phyloP scores from a whole-genome alignment of 2,113 vertebrate species.

The Psittacara wagleri region DNA sequence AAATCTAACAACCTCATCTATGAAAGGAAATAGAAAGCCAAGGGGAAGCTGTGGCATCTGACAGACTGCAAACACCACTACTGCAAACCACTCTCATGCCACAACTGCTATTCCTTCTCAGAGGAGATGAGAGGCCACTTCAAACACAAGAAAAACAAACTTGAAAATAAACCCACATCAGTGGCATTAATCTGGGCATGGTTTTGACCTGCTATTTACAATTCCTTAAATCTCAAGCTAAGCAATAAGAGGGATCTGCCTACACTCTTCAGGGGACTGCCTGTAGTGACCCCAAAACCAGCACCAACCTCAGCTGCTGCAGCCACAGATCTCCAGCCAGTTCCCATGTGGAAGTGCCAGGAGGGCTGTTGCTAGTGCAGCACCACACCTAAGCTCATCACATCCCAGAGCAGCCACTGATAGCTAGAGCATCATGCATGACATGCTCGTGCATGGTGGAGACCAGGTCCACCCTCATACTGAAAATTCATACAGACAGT shows the following conservation, averaged over 20 bases:
- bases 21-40: not conserved
- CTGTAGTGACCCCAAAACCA: not conserved
- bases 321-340: not conserved
- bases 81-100: not conserved
- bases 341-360: not conserved
- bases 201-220: not conserved
- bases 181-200: not conserved
- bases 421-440: not conserved
- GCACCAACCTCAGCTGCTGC: not conserved
- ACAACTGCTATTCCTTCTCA: not conserved
- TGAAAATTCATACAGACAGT: not conserved
- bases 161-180: not conserved
- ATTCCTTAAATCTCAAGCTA: not conserved
- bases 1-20: not conserved
- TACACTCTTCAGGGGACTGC: not conserved
- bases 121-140: not conserved
- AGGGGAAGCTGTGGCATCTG: constrained; percentile 1
- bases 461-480: not conserved
- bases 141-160: constrained; percentile 39
- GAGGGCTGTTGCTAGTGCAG: not conserved
- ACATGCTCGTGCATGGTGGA: not conserved
- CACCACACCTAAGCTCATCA: not conserved
- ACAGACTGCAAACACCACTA: not conserved
- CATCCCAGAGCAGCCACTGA: not conserved
- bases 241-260: not conserved